Conservation (phyloP, 2,797 vertebrate genomes). For the Acestrorhynchus altus region DNA sequence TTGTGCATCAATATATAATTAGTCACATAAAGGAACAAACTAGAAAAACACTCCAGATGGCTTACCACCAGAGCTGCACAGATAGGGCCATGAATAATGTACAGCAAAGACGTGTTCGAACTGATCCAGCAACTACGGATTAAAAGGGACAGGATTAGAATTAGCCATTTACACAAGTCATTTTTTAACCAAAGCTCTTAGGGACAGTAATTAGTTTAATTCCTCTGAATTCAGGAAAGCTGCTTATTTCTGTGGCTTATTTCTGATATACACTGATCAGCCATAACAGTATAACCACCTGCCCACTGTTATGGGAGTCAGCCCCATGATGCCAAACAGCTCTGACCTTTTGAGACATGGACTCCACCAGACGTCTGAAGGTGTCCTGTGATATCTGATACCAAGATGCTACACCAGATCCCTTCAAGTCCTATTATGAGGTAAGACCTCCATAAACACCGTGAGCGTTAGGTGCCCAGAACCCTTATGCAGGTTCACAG, state of each 20-base stretch:
- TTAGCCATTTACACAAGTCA: neutral
- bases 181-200: neutral
- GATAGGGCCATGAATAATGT: conserved; percentile 95
- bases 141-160: conserved; percentile 24
- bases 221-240: conserved; percentile 28
- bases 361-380: too few species aligned
- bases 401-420: too few species aligned
- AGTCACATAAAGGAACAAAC: neutral
- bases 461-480: too few species aligned
- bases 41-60: conserved; percentile 10
- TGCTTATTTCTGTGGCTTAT: neutral
- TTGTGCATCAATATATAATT: neutral
- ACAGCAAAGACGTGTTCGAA: conserved; percentile 90
- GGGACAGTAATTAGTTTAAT: neutral
- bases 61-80: conserved; percentile 94
- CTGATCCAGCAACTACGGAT: conserved; percentile 91
- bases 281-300: too few species aligned
- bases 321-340: too few species aligned
- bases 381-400: too few species aligned
- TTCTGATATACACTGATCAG: too few species aligned
- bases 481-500: too few species aligned
- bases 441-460: too few species aligned
- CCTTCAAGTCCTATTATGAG: too few species aligned
- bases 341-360: too few species aligned
- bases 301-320: too few species aligned